Percentiles rank a stretch among this genome's conserved stretches.
phyloP scores from a whole-genome alignment of 2,888 invertebrate genomes.

The Phortica magna region DNA sequence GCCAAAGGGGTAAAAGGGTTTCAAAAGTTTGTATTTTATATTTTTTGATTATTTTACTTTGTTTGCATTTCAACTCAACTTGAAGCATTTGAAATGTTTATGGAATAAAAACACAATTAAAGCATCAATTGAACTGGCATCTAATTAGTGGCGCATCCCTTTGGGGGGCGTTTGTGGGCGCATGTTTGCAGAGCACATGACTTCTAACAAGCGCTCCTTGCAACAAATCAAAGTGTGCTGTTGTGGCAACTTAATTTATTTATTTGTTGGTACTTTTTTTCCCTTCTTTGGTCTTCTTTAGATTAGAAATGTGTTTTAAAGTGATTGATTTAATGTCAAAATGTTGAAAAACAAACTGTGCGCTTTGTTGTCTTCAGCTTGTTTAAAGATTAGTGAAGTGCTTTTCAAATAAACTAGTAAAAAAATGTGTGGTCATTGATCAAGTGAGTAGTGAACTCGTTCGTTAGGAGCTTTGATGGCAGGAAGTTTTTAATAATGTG shows the following conservation, averaged over 20 bases:
- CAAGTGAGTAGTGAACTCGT: not conserved
- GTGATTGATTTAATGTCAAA: constrained; percentile 29
- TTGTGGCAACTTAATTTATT: constrained; percentile 13
- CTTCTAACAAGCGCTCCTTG: not conserved
- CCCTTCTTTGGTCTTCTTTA: not conserved
- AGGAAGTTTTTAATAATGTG: constrained; percentile 23
- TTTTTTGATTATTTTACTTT: constrained; percentile 8
- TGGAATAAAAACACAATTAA: constrained; percentile 12
- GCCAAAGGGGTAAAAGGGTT: not conserved
- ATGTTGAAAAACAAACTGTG: constrained; percentile 10
- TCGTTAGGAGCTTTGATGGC: not conserved
- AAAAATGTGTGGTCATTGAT: constrained; percentile 3
- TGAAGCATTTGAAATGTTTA: constrained; percentile 15
- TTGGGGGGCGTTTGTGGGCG: constrained; percentile 1
- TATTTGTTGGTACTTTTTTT: not conserved
- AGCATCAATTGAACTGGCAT: constrained; percentile 28
- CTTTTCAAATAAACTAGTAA: constrained; percentile 19
- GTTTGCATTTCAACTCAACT: constrained; percentile 17
- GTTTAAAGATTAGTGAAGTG: constrained; percentile 21
- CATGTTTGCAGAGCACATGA: not conserved
- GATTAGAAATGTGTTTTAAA: constrained; percentile 4
- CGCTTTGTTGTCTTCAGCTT: not conserved
- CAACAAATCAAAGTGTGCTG: not conserved
- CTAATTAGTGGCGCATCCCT: constrained; percentile 8
- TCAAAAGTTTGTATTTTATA: not conserved